These are phyloP conservation scores for Protodeltote pygarga DNA, from an alignment of 2,888 invertebrate species.

Conservation along the genomic window DNA sequence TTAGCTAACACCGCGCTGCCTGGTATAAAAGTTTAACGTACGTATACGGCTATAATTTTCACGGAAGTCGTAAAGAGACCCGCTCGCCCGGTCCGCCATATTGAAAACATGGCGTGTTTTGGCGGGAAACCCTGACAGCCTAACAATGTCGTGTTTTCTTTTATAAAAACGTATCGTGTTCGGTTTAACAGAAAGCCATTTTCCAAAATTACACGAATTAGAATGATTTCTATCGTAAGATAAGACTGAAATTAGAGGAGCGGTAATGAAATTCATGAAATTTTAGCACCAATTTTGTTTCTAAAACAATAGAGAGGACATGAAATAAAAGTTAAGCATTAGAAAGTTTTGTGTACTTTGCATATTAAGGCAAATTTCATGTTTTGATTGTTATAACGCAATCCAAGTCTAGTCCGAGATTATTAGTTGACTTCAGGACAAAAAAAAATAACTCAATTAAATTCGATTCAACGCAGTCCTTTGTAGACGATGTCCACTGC, in stretches of 20 bases:
- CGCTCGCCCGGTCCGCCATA: slow-evolving; percentile 66
- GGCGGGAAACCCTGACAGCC: slow-evolving; percentile 61
- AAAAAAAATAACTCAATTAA: too few relatives aligned
- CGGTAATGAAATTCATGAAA: not conserved
- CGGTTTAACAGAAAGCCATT: not conserved
- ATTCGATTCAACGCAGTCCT: too few relatives aligned
- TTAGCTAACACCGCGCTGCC: slow-evolving; percentile 59
- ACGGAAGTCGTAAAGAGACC: slow-evolving; percentile 80
- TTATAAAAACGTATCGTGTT: slow-evolving; percentile 15
- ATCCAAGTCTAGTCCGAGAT: too few relatives aligned
- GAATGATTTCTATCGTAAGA: not conserved
- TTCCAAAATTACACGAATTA: not conserved
- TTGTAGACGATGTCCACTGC: too few relatives aligned
- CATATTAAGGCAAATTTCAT: too few relatives aligned
- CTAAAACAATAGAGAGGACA: too few relatives aligned
- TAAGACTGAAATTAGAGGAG: not conserved
- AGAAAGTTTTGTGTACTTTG: too few relatives aligned
- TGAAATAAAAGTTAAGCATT: too few relatives aligned
- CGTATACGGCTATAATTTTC: slow-evolving; percentile 77
- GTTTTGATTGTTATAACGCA: too few relatives aligned
- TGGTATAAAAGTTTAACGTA: slow-evolving; percentile 81
- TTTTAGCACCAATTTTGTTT: too few relatives aligned
- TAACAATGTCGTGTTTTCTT: slow-evolving; percentile 37
- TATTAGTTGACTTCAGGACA: too few relatives aligned
- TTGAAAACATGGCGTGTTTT: slow-evolving; percentile 73